Evolutionary conservation across 23 tunicate genomes (phyloP), one percentile per base, ranked within the genome.

Genomic region (Botrylloides violaceus): DNA sequence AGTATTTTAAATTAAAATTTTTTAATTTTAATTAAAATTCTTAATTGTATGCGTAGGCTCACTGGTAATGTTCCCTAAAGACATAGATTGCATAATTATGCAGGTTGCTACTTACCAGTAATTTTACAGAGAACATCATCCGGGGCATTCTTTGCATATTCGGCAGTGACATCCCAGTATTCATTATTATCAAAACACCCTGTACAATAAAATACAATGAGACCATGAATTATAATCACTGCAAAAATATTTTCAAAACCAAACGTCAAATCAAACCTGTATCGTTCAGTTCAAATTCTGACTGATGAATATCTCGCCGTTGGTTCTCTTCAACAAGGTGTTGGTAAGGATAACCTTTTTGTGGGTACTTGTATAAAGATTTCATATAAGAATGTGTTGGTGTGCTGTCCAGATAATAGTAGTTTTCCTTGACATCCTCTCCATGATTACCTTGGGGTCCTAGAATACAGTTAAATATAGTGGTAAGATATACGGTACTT

Each of bases 361-460:
- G 87, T 19, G 96, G 88, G 34, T 88, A 88, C 66, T 88, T 88
- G 76, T 88, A 88, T 64, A 88, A 64, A 0, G 86, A 68, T 56
- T 81, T 88, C 96, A 88, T 88, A 76, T 88, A 88, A 1, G 87
- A 80, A 73, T 88, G 96, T 2, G 96, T 88, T 12, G 96, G 96
- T 34, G 87, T 88, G 66, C 80, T 72, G 65, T 88, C 96, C 30
- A 88, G 72, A 55, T 88, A 88, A 71, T 88, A 88, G 59, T 88
- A 88, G 59, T 88, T 88, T 32, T 88, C 96, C 58, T 88, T 88
- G 28, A 88, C 96, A 71, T 88, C 96, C 72, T 88, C 96, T 2
- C 96, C 96, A 61, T 88, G 96, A 72, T 88, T 88, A 1, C 96
- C 96, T 58, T 88, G 83, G 7, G 96, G 96, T 34, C 96, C 96